phyloP scores from a whole-genome alignment of 1,140 invertebrate species.

The Zaprionus ornatus region DNA sequence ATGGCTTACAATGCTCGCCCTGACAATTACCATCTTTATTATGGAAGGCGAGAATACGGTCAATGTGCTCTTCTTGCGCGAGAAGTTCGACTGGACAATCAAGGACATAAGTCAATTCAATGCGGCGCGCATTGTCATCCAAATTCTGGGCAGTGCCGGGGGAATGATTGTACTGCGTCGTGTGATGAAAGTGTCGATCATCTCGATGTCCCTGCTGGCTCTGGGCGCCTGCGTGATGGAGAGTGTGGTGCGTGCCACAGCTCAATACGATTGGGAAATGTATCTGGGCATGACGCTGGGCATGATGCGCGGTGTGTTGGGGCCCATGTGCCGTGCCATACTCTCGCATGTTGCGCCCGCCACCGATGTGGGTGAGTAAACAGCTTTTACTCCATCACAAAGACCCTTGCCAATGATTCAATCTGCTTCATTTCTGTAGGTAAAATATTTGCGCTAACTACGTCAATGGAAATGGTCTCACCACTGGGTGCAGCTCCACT shows the following conservation, averaged over 20 bases:
- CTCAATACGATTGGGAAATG: slow-evolving; percentile 86
- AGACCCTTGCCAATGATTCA: neutral
- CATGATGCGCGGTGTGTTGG: slow-evolving; percentile 85
- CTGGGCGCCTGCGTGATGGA: slow-evolving; percentile 83
- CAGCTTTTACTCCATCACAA: neutral
- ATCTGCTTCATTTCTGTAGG: slow-evolving; percentile 68
- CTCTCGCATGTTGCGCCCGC: slow-evolving; percentile 87
- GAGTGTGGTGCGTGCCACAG: slow-evolving; percentile 85
- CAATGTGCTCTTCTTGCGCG: slow-evolving; percentile 87
- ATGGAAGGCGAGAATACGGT: slow-evolving; percentile 85
- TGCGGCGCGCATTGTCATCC: slow-evolving; percentile 83
- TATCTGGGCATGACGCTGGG: slow-evolving; percentile 85
- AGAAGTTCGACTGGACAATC: slow-evolving; percentile 88
- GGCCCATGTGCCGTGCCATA: slow-evolving; percentile 87
- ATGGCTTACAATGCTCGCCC: slow-evolving; percentile 86
- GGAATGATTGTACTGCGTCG: slow-evolving; percentile 85
- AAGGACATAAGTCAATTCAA: slow-evolving; percentile 86
- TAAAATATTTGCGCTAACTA: slow-evolving; percentile 87
- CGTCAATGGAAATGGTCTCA: slow-evolving; percentile 86
- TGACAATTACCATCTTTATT: slow-evolving; percentile 86
- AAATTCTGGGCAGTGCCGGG: slow-evolving; percentile 85
- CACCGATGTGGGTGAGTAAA: slow-evolving; percentile 87
- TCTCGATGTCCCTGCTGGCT: slow-evolving; percentile 67
- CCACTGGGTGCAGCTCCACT: slow-evolving; percentile 86
- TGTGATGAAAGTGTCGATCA: slow-evolving; percentile 68